These are phyloP conservation scores for Rotaria sp. DNA, from an alignment of 2,888 invertebrate genomes.

Conservation along the genomic window DNA sequence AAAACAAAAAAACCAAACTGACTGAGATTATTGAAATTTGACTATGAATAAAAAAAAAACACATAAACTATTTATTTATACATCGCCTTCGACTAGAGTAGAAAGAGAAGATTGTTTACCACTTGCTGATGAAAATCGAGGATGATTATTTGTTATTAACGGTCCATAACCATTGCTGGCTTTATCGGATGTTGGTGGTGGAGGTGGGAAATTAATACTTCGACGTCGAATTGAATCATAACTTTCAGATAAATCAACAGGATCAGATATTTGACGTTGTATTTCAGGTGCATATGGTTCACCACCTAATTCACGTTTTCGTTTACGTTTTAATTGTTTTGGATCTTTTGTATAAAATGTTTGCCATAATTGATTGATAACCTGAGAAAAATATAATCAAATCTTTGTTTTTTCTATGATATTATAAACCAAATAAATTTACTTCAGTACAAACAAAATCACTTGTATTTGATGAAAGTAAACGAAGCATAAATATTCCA, in stretches of 20 bases:
- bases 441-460: conserved; percentile 42
- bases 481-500: conserved; percentile 40
- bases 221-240: conserved; percentile 1
- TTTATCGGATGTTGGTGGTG: background rate
- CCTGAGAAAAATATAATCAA: background rate
- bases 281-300: background rate
- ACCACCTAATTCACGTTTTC: background rate
- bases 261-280: background rate
- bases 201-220: background rate
- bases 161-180: background rate
- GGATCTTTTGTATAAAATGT: background rate
- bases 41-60: background rate
- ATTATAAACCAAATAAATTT: conserved; percentile 3
- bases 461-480: conserved; percentile 41
- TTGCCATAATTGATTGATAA: conserved; percentile 26
- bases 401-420: no score
- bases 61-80: background rate
- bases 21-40: conserved; percentile 1
- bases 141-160: background rate
- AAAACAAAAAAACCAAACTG: background rate
- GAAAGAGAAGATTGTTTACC: background rate
- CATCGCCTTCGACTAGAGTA: conserved; percentile 18
- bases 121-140: no score
- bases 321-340: background rate
- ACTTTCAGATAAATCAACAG: background rate